Conservation (phyloP, 2,888 invertebrate genomes). For the Sipha maydis region DNA sequence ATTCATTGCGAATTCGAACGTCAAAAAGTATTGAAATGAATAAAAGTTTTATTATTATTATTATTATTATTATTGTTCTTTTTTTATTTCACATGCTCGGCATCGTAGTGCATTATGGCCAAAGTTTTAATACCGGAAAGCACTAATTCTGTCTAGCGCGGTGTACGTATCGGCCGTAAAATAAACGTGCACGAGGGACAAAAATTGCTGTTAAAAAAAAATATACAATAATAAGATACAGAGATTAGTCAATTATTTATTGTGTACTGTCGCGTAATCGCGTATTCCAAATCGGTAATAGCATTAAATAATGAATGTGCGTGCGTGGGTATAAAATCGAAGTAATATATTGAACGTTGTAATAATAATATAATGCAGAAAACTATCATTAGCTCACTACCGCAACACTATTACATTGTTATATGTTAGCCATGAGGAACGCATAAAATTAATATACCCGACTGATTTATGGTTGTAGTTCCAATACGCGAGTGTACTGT, state of each 20-base stretch:
- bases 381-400: not conserved
- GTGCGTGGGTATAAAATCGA: not conserved
- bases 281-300: not conserved
- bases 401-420: not conserved
- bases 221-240: not conserved
- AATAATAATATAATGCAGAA: not conserved
- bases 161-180: not conserved
- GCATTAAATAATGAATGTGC: not conserved
- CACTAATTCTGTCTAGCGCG: not conserved
- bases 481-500: not conserved
- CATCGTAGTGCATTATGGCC: not conserved
- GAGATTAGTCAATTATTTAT: not conserved
- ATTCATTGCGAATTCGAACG: not conserved
- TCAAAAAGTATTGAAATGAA: not conserved
- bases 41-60: constrained; percentile 29
- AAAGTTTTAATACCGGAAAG: constrained; percentile 9
- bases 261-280: not conserved
- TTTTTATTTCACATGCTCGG: constrained; percentile 20
- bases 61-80: too few species aligned
- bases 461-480: constrained; percentile 1
- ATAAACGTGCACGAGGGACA: not conserved
- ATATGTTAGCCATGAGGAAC: not conserved
- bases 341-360: not conserved
- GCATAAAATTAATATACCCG: not conserved
- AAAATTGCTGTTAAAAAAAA: not conserved